These are phyloP conservation scores for Drosophila baimaii DNA, from an alignment of 1,140 invertebrate species.

Conservation along the genomic window DNA sequence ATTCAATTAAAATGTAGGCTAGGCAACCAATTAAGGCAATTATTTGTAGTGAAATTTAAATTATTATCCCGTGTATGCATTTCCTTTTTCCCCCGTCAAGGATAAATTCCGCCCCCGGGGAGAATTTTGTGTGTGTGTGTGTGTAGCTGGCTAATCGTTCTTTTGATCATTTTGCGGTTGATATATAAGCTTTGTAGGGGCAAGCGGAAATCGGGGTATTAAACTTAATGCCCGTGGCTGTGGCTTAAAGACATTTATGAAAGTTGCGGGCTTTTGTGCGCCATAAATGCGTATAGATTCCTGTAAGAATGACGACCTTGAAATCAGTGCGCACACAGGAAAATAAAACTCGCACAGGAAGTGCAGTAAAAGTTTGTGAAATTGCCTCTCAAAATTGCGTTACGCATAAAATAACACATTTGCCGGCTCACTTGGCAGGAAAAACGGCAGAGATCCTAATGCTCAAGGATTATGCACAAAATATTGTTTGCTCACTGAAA, in stretches of 20 bases:
- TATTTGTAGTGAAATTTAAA: conserved; percentile 21
- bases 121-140: conserved; percentile 17
- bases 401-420: conserved; percentile 73
- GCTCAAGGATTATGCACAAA: conserved; percentile 66
- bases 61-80: conserved; percentile 20
- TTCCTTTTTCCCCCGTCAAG: conserved; percentile 28
- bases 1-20: conserved; percentile 25
- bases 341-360: conserved; percentile 29
- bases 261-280: conserved; percentile 4
- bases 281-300: conserved; percentile 14
- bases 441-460: conserved; percentile 31
- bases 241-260: conserved; percentile 25
- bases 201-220: conserved; percentile 8
- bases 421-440: conserved; percentile 48
- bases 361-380: conserved; percentile 53
- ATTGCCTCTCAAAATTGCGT: conserved; percentile 54
- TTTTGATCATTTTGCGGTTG: conserved; percentile 44
- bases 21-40: conserved; percentile 40
- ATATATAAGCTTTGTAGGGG: conserved; percentile 15
- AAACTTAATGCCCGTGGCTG: background rate
- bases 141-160: conserved; percentile 35
- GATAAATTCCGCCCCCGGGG: background rate
- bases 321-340: conserved; percentile 13
- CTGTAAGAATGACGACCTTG: conserved; percentile 22
- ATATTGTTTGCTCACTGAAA: conserved; percentile 49